Conservation (phyloP, 2,113 vertebrate species). For the Taxidea taxus region DNA sequence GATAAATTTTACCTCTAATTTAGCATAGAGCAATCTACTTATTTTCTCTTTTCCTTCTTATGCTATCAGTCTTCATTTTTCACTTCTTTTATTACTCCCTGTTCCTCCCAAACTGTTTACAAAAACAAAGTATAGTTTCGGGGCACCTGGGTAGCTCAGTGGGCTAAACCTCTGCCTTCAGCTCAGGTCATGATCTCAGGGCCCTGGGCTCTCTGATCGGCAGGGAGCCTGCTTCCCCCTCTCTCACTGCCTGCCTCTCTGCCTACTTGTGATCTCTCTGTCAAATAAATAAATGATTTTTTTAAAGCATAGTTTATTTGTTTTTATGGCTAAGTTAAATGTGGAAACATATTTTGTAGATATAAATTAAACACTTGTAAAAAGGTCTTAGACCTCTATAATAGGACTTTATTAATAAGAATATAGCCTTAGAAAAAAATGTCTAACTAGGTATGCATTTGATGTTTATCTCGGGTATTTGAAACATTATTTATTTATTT, state of each 20-base stretch:
- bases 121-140: not conserved
- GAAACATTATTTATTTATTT: not conserved
- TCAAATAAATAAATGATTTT: no score
- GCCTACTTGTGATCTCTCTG: no score
- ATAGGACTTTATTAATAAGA: not conserved
- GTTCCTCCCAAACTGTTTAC: not conserved
- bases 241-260: no score
- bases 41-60: not conserved
- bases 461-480: not conserved
- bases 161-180: no score
- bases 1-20: not conserved
- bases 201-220: no score
- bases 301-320: not conserved
- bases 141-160: no score
- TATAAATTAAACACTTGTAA: not conserved
- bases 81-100: not conserved
- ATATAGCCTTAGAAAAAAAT: not conserved
- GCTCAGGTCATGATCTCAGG: no score
- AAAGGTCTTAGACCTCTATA: not conserved
- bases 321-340: not conserved
- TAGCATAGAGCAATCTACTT: not conserved
- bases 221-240: no score
- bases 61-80: not conserved
- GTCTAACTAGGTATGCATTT: not conserved
- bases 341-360: not conserved